Base-by-base conservation (phyloP, 2,113 vertebrate genomes). In the Toxotes chatareus region DNA sequence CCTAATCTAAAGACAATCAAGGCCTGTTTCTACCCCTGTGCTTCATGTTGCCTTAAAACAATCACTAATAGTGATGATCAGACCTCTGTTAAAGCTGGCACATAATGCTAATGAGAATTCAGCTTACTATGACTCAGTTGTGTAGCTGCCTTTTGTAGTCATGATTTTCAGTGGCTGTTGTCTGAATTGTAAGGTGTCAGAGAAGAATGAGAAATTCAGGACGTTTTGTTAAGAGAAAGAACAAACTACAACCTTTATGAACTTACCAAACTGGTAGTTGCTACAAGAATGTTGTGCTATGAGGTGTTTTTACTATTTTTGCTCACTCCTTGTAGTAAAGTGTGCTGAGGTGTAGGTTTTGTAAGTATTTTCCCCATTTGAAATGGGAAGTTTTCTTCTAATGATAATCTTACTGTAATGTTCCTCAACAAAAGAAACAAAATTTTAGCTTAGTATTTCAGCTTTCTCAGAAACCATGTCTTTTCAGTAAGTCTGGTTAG, bases 261-360 rank as follows among this genome's bases (percentile, higher is more conserved):
- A 38, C 56, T 46, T 71, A 67, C 56, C 0, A 3, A n/a, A 61
- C 31, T 36, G 75, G 31, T 62, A 60, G 4, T 55, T 80, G 34
- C 21, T 66, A 63, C 14, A n/a, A 31, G 46, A 42, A 75, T 51
- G 14, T 2, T 73, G 21, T n/a, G 5, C 51, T 10, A 5, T 14
- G 32, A 55, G 27, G 47, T 47, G 17, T 23, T 64, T 67, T 66
- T 46, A 36, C n/a, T 59, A 23, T 49, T 16, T 82, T 61, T 62
- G 2, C 17, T 53, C 42, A 66, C n/a, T 67, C 23, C 2, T 19
- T 32, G 14, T n/a, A 23, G 38, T 4, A 14, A 27, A 64, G 5
- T 51, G 19, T 6, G 62, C 34, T 21, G 70, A 75, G 17, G 7
- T 75, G 19, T 62, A 8, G 21, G 9, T 60, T 81, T 46, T 38